These are phyloP conservation scores for Amniataba percoides DNA, from an alignment of 2,797 vertebrate genomes.

Conservation along the genomic window DNA sequence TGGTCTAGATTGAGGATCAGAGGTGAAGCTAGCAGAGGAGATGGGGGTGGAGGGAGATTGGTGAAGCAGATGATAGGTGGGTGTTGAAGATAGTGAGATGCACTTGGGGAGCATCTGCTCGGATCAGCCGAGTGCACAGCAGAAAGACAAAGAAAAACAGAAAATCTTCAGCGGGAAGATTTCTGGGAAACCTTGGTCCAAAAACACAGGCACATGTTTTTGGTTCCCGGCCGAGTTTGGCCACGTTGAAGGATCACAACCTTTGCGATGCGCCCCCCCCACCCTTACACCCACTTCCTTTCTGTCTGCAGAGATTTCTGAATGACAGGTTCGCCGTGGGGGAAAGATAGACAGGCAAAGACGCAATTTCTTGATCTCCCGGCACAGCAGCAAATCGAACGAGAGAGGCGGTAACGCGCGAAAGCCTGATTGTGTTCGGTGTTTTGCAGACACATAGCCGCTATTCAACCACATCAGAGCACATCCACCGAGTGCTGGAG, in stretches of 20 bases:
- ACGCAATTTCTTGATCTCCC: constrained; percentile 43
- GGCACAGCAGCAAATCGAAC: constrained; percentile 24
- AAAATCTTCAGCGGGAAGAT: constrained; percentile 25
- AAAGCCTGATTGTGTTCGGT: constrained; percentile 43
- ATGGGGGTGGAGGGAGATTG: constrained; percentile 72
- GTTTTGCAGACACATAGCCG: constrained; percentile 37
- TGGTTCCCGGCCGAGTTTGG: constrained; percentile 20
- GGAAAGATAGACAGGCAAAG: constrained; percentile 33
- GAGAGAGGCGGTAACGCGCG: constrained; percentile 34
- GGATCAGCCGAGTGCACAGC: constrained; percentile 59
- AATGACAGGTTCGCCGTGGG: constrained; percentile 55
- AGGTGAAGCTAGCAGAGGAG: constrained; percentile 78
- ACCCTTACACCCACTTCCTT: neutral
- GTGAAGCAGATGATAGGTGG: constrained; percentile 80
- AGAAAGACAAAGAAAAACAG: constrained; percentile 34
- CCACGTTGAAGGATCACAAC: constrained; percentile 28
- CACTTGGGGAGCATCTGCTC: constrained; percentile 78
- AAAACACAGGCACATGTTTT: constrained; percentile 27
- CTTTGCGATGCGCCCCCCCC: neutral
- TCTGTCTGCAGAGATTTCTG: constrained; percentile 46
- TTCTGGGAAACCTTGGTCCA: constrained; percentile 39
- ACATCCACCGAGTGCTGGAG: constrained; percentile 24
- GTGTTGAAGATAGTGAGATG: constrained; percentile 73
- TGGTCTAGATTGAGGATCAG: constrained; percentile 66
- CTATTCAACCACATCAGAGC: constrained; percentile 47